Percentiles rank a stretch among this genome's conserved stretches.
Conservation (phyloP, 2,797 vertebrate species). For the Tinamus major region DNA sequence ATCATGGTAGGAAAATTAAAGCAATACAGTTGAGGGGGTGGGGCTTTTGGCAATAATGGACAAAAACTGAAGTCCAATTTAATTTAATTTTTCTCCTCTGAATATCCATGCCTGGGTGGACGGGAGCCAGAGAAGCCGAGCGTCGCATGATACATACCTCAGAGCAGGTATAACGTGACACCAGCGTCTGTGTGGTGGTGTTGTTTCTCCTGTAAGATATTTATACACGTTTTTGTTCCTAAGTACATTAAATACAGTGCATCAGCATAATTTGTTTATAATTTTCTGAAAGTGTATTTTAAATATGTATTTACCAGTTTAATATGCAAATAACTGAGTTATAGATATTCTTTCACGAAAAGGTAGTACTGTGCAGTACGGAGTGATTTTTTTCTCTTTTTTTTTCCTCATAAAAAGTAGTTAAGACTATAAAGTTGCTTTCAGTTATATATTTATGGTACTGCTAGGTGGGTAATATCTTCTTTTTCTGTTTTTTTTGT, state of each 20-base stretch:
- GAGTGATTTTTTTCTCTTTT: constrained; percentile 55
- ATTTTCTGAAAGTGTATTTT: constrained; percentile 81
- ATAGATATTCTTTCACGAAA: constrained; percentile 78
- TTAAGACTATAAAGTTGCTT: constrained; percentile 82
- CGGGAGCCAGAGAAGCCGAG: constrained; percentile 65
- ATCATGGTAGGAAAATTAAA: constrained; percentile 76
- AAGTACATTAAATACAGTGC: constrained; percentile 61
- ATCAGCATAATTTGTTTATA: constrained; percentile 75
- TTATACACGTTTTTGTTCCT: constrained; percentile 72
- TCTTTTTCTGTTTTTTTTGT: neutral
- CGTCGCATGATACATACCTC: constrained; percentile 69
- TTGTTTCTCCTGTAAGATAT: constrained; percentile 80
- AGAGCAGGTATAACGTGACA: constrained; percentile 70
- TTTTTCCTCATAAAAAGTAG: constrained; percentile 63
- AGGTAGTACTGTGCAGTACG: constrained; percentile 74
- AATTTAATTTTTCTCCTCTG: constrained; percentile 63
- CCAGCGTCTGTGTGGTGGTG: constrained; percentile 75
- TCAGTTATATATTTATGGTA: constrained; percentile 84
- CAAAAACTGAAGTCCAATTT: constrained; percentile 63
- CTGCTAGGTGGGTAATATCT: constrained; percentile 77
- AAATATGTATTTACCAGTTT: constrained; percentile 81
- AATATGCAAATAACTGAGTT: constrained; percentile 80
- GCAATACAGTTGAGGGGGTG: constrained; percentile 74
- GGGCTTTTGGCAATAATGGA: constrained; percentile 74
- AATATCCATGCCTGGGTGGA: constrained; percentile 65